Conservation (phyloP, 64 coral and sea anemone genomes). For the Porites lutea region DNA sequence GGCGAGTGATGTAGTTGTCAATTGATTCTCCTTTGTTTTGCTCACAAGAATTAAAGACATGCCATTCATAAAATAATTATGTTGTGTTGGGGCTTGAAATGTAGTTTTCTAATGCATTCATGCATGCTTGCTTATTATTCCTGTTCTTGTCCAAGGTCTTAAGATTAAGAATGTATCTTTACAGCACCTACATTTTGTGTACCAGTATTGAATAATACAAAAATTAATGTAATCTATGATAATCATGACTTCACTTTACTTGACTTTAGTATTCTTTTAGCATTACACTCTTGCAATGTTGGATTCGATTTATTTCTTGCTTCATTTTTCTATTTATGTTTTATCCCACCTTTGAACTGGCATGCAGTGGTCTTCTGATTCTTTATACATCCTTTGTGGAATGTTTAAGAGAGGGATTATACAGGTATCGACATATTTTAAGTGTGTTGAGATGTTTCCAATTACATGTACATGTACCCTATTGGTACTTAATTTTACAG, state of each 20-base stretch:
- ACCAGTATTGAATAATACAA: too few relatives aligned
- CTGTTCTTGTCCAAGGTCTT: too few relatives aligned
- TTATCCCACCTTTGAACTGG: background rate
- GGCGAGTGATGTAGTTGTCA: background rate
- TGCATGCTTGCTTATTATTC: background rate
- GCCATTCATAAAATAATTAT: slow-evolving; percentile 38
- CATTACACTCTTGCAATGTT: too few relatives aligned
- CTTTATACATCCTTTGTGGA: slow-evolving; percentile 88
- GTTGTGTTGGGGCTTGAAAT: slow-evolving; percentile 60
- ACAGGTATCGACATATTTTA: slow-evolving; percentile 53
- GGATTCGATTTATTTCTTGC: too few relatives aligned
- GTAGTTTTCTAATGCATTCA: background rate
- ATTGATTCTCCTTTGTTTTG: slow-evolving; percentile 60
- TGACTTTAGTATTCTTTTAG: too few relatives aligned
- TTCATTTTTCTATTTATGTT: background rate
- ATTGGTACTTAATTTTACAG: too few relatives aligned
- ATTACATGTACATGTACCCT: too few relatives aligned
- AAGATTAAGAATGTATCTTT: too few relatives aligned
- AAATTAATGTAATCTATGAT: too few relatives aligned
- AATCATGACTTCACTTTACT: too few relatives aligned
- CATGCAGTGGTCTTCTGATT: slow-evolving; percentile 96
- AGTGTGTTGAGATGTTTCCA: background rate
- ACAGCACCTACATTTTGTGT: too few relatives aligned
- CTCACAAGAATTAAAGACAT: slow-evolving; percentile 59
- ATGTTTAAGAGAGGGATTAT: slow-evolving; percentile 91